Conservation (phyloP, 2,888 invertebrate genomes). For the Stenotaenia linearis region DNA sequence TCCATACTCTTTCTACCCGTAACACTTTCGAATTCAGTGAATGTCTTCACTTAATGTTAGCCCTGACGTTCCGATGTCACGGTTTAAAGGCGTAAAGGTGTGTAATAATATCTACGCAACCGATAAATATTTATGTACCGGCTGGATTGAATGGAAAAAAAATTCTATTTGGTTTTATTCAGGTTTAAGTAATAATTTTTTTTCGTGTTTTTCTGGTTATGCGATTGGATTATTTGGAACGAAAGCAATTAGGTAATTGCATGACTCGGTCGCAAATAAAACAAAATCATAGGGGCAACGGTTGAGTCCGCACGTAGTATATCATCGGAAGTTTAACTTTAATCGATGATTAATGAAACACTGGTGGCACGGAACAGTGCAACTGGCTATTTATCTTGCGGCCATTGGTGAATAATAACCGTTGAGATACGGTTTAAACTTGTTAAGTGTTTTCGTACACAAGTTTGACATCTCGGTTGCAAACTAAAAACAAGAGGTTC, state of each 20-base stretch:
- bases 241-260: background rate
- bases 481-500: too few relatives aligned
- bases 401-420: background rate
- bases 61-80: background rate
- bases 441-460: background rate
- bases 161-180: too few relatives aligned
- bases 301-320: background rate
- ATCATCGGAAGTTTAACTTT: background rate
- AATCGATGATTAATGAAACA: background rate
- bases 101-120: background rate
- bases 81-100: background rate
- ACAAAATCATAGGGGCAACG: background rate
- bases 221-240: background rate
- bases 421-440: background rate
- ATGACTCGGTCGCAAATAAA: background rate
- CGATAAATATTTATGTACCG: background rate
- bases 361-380: background rate
- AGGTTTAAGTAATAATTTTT: too few relatives aligned
- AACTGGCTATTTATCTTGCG: background rate
- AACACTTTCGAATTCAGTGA: background rate
- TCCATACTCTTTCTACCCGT: background rate
- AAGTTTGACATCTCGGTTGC: too few relatives aligned
- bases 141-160: too few relatives aligned
- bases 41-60: slow-evolving; percentile 4
- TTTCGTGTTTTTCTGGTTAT: background rate